These are phyloP conservation scores for Eriosoma lanigerum DNA, from an alignment of 1,140 invertebrate species.

Conservation along the genomic window DNA sequence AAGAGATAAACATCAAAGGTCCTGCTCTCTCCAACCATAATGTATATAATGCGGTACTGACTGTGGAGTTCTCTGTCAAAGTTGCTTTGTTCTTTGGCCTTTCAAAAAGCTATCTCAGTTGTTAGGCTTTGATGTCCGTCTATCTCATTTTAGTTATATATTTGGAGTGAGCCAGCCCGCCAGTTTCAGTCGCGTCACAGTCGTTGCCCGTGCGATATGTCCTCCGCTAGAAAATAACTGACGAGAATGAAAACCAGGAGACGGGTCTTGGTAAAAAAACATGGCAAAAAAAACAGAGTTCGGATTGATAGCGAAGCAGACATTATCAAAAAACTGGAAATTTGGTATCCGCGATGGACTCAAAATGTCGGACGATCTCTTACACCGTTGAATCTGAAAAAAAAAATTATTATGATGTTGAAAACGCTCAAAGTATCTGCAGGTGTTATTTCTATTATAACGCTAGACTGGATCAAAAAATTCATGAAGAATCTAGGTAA, in stretches of 20 bases:
- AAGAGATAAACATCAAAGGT: slow-evolving; percentile 48
- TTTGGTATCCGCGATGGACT: slow-evolving; percentile 43
- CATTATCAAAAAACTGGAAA: slow-evolving; percentile 28
- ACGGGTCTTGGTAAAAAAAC: slow-evolving; percentile 7
- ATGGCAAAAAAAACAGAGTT: not conserved
- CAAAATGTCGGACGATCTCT: slow-evolving; percentile 25
- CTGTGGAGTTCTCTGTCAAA: slow-evolving; percentile 42
- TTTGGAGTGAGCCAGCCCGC: slow-evolving; percentile 45
- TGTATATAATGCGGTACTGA: slow-evolving; percentile 46
- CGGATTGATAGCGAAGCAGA: slow-evolving; percentile 18
- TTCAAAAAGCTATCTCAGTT: slow-evolving; percentile 46
- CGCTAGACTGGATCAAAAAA: slow-evolving; percentile 29
- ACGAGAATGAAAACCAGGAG: slow-evolving; percentile 32
- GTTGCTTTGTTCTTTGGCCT: slow-evolving; percentile 48
- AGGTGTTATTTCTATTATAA: slow-evolving; percentile 12
- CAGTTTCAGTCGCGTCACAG: slow-evolving; percentile 50
- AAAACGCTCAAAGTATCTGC: slow-evolving; percentile 23
- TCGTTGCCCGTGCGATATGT: slow-evolving; percentile 49
- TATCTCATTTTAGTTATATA: slow-evolving; percentile 49
- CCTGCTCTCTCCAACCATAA: slow-evolving; percentile 28
- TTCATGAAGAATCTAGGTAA: slow-evolving; percentile 33
- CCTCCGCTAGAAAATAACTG: slow-evolving; percentile 20
- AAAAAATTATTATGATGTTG: slow-evolving; percentile 31
- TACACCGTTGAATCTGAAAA: slow-evolving; percentile 33
- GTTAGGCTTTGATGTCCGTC: slow-evolving; percentile 45